These are phyloP conservation scores for Drosophila persimilis DNA, from an alignment of 1,140 invertebrate genomes.

Conservation along the genomic window DNA sequence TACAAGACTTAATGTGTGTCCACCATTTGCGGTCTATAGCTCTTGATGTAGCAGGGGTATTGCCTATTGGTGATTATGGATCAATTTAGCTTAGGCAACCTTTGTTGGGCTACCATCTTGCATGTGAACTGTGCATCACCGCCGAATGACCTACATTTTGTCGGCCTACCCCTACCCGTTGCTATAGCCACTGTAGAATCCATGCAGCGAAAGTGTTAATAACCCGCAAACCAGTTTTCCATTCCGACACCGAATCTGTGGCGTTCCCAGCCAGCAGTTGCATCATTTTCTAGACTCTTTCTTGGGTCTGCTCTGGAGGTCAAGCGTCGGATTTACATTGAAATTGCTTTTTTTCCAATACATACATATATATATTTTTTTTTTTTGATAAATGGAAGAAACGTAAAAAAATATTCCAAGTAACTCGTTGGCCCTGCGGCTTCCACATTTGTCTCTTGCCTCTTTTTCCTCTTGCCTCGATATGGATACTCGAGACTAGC, in stretches of 20 bases:
- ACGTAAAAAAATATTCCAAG: conserved; percentile 35
- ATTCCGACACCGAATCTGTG: neutral
- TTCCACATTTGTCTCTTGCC: conserved; percentile 45
- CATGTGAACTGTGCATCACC: neutral
- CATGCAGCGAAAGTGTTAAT: conserved; percentile 75
- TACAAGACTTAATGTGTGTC: too few species aligned
- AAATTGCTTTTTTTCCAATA: conserved; percentile 52
- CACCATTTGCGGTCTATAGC: conserved; percentile 17
- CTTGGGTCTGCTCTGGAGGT: conserved; percentile 63
- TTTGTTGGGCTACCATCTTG: too few species aligned
- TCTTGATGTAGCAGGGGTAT: too few species aligned
- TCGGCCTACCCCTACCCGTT: conserved; percentile 4
- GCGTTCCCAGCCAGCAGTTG: conserved; percentile 46
- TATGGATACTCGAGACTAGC: conserved; percentile 9
- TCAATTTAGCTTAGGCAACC: too few species aligned
- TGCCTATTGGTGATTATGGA: neutral
- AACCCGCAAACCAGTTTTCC: conserved; percentile 68
- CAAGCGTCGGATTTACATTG: conserved; percentile 74
- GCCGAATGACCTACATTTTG: conserved; percentile 66
- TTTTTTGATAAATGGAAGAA: conserved; percentile 35
- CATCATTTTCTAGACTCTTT: conserved; percentile 77
- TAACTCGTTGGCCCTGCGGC: conserved; percentile 65
- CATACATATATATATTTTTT: conserved; percentile 35
- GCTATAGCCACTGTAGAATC: conserved; percentile 48
- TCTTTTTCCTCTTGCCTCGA: conserved; percentile 30